phyloP scores from a whole-genome alignment of 2,888 invertebrate species.

The Chrysina gloriosa region DNA sequence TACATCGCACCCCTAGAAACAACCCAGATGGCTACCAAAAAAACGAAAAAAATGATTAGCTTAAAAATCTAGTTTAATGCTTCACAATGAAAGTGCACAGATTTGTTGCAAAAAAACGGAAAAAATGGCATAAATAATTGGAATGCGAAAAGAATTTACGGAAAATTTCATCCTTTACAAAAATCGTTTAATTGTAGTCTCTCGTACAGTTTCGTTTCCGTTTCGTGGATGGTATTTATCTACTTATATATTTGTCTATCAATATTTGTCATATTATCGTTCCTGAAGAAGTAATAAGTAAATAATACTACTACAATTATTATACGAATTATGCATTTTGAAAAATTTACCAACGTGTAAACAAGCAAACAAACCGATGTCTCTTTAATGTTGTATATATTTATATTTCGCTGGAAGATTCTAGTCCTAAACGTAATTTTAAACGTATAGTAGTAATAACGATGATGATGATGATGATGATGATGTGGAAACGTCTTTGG shows the following conservation, averaged over 20 bases:
- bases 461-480: conserved; percentile 5
- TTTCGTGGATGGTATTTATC: neutral
- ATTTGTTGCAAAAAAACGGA: conserved; percentile 49
- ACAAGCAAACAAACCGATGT: conserved; percentile 11
- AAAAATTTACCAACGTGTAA: conserved; percentile 13
- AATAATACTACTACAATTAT: neutral
- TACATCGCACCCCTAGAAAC: neutral
- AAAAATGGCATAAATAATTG: too few relatives aligned
- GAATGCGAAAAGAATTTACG: too few relatives aligned
- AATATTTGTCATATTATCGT: conserved; percentile 43
- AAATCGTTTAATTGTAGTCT: conserved; percentile 3
- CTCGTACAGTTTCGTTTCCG: conserved; percentile 25
- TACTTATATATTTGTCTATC: neutral
- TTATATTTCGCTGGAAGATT: conserved; percentile 46
- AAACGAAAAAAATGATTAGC: conserved; percentile 41
- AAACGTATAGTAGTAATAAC: conserved; percentile 30
- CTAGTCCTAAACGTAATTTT: conserved; percentile 45
- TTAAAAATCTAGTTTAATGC: conserved; percentile 48
- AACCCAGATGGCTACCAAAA: conserved; percentile 37
- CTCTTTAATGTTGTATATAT: conserved; percentile 47
- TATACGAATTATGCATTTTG: conserved; percentile 9
- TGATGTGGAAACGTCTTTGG: neutral
- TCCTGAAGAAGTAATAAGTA: conserved; percentile 43
- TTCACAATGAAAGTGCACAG: conserved; percentile 48
- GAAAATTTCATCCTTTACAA: too few relatives aligned